These are phyloP conservation scores for Tenthredo livida DNA, from an alignment of 2,888 invertebrate genomes.

Conservation along the genomic window DNA sequence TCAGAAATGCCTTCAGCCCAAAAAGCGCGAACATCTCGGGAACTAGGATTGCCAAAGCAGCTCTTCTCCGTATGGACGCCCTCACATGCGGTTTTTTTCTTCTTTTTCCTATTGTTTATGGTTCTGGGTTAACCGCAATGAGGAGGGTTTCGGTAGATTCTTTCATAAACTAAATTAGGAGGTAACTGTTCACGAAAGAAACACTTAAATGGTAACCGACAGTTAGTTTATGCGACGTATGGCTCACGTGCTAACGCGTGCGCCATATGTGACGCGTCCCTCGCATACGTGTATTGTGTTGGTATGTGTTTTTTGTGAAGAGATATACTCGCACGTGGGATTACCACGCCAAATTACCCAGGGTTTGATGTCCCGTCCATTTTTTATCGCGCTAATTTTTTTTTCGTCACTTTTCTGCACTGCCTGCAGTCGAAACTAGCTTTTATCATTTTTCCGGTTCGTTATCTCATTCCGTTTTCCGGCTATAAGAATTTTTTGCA, in stretches of 20 bases:
- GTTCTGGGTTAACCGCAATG: background rate
- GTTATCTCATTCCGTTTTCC: too few species aligned
- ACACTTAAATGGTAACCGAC: constrained; percentile 48
- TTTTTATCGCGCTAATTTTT: background rate
- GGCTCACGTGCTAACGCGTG: constrained; percentile 27
- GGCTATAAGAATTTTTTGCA: too few species aligned
- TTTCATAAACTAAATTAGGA: constrained; percentile 41
- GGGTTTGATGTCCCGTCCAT: background rate
- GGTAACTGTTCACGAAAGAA: constrained; percentile 32
- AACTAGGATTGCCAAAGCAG: background rate
- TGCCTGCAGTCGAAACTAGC: background rate
- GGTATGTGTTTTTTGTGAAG: background rate
- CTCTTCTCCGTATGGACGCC: background rate
- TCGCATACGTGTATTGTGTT: background rate
- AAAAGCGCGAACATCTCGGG: background rate
- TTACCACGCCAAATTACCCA: background rate
- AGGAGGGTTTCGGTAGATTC: background rate
- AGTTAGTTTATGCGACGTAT: constrained; percentile 37
- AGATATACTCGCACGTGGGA: background rate
- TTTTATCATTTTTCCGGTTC: too few species aligned
- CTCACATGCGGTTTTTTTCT: background rate
- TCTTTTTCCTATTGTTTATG: background rate
- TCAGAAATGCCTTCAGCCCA: background rate
- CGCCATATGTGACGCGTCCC: constrained; percentile 18
- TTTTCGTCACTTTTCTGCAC: background rate